Percentiles rank a stretch among this genome's conserved stretches.
These are phyloP conservation scores for Stegophylla sp. DNA, from an alignment of 2,888 invertebrate species.

Conservation along the genomic window DNA sequence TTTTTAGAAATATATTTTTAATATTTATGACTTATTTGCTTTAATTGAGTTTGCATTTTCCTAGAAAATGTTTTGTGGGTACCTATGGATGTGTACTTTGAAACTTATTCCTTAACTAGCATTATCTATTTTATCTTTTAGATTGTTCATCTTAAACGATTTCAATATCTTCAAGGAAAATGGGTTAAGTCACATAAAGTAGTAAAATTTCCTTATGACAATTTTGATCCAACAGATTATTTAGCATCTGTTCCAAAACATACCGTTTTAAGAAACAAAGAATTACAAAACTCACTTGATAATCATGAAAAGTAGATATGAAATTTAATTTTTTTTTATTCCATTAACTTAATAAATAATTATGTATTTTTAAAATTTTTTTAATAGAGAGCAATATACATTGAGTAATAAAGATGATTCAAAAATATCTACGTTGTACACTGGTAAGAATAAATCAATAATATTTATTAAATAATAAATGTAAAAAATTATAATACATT, in stretches of 20 bases:
- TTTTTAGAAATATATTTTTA: background rate
- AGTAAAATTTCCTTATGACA: constrained; percentile 84
- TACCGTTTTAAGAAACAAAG: constrained; percentile 74
- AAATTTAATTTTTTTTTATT: constrained; percentile 12
- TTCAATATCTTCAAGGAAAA: constrained; percentile 86
- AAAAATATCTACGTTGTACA: background rate
- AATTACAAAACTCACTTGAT: constrained; percentile 65
- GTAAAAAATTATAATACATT: no score
- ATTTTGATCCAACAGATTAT: constrained; percentile 87
- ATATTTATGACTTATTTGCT: background rate
- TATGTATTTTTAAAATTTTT: constrained; percentile 31
- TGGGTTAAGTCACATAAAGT: constrained; percentile 96
- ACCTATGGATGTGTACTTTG: no score
- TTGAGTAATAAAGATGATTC: constrained; percentile 16
- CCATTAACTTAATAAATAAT: background rate
- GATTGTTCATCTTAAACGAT: constrained; percentile 91
- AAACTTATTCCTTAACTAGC: no score
- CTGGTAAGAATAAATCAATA: constrained; percentile 20
- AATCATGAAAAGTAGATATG: constrained; percentile 60
- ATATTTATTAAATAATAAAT: no score
- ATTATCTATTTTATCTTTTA: constrained; percentile 64
- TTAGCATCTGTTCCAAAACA: constrained; percentile 82
- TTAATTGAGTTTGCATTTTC: constrained; percentile 9
- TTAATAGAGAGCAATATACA: constrained; percentile 30
- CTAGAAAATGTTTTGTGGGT: no score